phyloP scores from a whole-genome alignment of 2,113 vertebrate genomes.

The Peromyscus maniculatus region DNA sequence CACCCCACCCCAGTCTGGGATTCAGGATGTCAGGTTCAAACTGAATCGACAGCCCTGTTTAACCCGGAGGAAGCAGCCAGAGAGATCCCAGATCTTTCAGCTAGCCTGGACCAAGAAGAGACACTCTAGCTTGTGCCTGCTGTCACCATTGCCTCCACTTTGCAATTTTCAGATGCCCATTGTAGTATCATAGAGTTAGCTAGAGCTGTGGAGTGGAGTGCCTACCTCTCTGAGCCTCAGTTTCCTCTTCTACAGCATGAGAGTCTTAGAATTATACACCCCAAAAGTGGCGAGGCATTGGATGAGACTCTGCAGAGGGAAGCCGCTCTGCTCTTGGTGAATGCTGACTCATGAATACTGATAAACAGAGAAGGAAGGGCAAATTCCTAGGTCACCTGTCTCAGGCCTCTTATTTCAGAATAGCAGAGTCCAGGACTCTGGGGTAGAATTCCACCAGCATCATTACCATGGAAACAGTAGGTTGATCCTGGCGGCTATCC shows the following conservation, averaged over 20 bases:
- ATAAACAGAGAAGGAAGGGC: neutral
- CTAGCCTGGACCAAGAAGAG: too few species aligned
- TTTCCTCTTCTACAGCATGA: neutral
- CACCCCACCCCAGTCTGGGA: neutral
- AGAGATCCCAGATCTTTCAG: neutral
- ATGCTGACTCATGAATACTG: neutral
- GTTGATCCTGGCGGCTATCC: too few species aligned
- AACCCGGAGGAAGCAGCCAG: neutral
- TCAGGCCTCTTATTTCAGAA: neutral
- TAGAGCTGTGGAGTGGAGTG: neutral
- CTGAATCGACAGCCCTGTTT: neutral
- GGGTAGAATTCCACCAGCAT: neutral
- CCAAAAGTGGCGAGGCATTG: neutral
- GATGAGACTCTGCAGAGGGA: neutral
- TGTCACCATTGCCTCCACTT: neutral
- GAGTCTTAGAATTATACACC: neutral
- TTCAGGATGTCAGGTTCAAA: neutral
- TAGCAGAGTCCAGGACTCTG: neutral
- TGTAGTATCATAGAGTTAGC: neutral
- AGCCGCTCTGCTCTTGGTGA: neutral
- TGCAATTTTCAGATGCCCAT: too few species aligned
- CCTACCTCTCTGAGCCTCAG: neutral
- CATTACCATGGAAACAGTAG: neutral
- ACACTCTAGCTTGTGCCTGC: neutral
- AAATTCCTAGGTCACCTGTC: neutral